These are phyloP conservation scores for Drosophila meridionalis DNA, from an alignment of 2,888 invertebrate genomes.

Conservation along the genomic window DNA sequence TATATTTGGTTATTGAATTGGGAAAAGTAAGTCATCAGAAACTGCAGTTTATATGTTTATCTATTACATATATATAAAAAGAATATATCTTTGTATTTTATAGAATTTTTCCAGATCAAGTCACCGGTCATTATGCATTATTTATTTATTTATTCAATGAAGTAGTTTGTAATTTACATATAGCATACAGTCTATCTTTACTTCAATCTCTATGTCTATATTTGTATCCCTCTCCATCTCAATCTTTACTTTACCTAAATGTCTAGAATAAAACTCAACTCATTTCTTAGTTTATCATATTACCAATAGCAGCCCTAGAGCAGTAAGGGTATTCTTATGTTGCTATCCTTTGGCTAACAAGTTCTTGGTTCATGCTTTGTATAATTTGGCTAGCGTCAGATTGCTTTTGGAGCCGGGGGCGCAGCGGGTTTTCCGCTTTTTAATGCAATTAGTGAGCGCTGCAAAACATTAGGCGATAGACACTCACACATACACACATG, in stretches of 20 bases:
- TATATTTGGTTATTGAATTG: background rate
- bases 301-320: too few relatives aligned
- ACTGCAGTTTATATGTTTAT: background rate
- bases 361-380: slow-evolving; percentile 55
- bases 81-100: too few relatives aligned
- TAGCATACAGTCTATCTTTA: too few relatives aligned
- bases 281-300: too few relatives aligned
- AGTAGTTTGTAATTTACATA: too few relatives aligned
- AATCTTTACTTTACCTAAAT: background rate
- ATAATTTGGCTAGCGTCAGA: slow-evolving; percentile 70
- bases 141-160: too few relatives aligned
- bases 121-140: too few relatives aligned
- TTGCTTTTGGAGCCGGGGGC: slow-evolving; percentile 19
- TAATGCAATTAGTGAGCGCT: slow-evolving; percentile 74
- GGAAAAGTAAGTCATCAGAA: background rate
- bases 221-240: too few relatives aligned
- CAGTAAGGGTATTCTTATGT: slow-evolving; percentile 24
- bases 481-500: slow-evolving; percentile 28
- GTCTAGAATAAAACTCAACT: background rate
- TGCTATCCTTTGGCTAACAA: background rate
- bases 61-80: too few relatives aligned
- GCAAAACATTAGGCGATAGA: slow-evolving; percentile 69
- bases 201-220: too few relatives aligned
- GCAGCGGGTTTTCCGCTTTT: slow-evolving; percentile 59
- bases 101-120: too few relatives aligned